Conservation (phyloP, 2,797 vertebrate species). For the Protonibea diacanthus region DNA sequence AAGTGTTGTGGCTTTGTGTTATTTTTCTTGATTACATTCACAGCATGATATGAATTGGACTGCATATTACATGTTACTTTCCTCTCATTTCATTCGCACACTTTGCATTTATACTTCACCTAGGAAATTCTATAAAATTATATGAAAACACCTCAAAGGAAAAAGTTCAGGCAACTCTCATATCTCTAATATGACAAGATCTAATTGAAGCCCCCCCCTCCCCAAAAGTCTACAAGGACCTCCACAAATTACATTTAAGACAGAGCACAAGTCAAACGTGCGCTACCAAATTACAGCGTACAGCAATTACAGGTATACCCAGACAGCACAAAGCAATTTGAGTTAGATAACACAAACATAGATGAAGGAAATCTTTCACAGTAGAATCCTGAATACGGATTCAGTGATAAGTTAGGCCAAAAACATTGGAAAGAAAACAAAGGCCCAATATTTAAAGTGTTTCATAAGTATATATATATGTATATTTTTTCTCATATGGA, state of each 20-base stretch:
- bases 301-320: background rate
- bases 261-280: slow-evolving; percentile 4
- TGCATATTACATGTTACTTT: background rate
- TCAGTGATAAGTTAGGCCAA: background rate
- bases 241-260: background rate
- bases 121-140: background rate
- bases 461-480: background rate
- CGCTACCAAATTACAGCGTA: slow-evolving; percentile 2
- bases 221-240: background rate
- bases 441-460: background rate
- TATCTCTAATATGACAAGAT: background rate
- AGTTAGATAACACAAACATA: slow-evolving; percentile 3
- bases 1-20: background rate
- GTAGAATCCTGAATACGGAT: background rate
- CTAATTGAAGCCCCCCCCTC: background rate
- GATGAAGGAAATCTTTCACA: background rate
- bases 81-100: background rate
- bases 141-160: background rate
- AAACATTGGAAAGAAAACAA: background rate
- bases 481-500: background rate
- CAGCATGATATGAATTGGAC: background rate
- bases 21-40: background rate
- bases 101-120: background rate
- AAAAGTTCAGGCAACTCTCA: background rate
- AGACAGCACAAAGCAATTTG: background rate